Conservation (phyloP, 2,113 vertebrate species). For the Empidonax alnorum region DNA sequence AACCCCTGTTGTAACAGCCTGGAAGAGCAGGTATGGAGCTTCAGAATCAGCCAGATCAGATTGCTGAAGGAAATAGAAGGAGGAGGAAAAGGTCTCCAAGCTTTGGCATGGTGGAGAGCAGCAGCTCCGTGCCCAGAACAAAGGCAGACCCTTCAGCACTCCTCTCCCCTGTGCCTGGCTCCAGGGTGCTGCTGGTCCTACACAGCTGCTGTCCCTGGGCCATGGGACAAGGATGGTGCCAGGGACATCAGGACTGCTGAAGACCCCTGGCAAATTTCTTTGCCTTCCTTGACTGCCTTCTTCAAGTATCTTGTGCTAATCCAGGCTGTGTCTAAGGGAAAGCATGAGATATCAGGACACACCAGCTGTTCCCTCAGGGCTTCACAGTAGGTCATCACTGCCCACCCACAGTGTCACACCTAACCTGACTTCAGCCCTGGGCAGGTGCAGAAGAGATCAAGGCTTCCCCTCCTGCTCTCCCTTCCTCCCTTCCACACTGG, state of each 20-base stretch:
- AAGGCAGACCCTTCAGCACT: not conserved
- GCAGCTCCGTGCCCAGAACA: not conserved
- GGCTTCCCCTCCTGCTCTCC: not conserved
- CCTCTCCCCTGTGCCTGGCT: not conserved
- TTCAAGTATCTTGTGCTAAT: not conserved
- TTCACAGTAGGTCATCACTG: not conserved
- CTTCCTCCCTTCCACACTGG: not conserved
- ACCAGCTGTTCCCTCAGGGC: not conserved
- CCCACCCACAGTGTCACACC: fast-evolving
- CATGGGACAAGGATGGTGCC: not conserved
- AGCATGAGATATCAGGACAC: not conserved
- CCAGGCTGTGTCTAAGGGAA: not conserved
- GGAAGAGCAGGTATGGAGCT: not conserved
- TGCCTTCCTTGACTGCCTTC: not conserved
- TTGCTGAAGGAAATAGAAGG: not conserved
- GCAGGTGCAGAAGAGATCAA: fast-evolving
- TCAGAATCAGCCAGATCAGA: not conserved
- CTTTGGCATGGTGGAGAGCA: not conserved
- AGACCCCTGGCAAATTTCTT: not conserved
- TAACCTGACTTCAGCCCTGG: not conserved
- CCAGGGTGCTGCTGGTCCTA: not conserved
- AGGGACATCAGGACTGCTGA: not conserved
- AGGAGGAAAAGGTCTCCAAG: not conserved
- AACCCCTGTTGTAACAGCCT: not conserved
- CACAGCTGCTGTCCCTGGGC: not conserved